Base-by-base conservation (phyloP, 2,888 invertebrate species). In the Drosophila algonquin region DNA sequence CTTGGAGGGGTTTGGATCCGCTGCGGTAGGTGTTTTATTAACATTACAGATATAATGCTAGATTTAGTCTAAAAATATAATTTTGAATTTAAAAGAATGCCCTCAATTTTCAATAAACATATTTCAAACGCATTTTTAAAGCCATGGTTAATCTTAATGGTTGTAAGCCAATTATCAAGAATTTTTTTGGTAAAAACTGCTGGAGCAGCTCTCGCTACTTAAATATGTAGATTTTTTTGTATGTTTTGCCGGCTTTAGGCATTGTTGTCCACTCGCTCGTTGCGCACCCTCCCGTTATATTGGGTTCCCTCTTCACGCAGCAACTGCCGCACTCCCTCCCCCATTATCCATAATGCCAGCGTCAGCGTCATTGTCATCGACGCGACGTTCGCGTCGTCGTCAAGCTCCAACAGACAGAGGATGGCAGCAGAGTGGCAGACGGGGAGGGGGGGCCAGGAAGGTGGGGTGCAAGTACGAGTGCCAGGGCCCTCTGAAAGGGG, bases 371-470 rank as follows among this genome's bases (percentile, higher is more conserved):
- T 61, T 73, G 72, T 73, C 75, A 75, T 60, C 60, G 58, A 45
- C 55, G 71, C 21, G 68, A 32, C 46, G 46, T 30, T 40, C 27
- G 53, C 55, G 48, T 74, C 79, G 48, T 73, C 81, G 87, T 88
- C 80, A 86, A 83, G 89, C 87, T 78, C 84, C 75, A 86, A 86
- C 80, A 89, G 87, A 35, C 75, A 78, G 68, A 58, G 53, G 72
- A 74, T 63, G 62, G 63, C 50, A 7, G 40, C 55, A 58, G 53
- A 40, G 73, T 40, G 52, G 44, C n/a, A 50, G 58, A n/a, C 44
- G 21, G 21, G 40, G 3, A 30, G 48, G 68, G 40, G 3, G 40
- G 48, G 68, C 12, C 10, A 7, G 14, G 44, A 9, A 3, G 18
- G 69, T 58, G 58, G 48, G 12, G n/a, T 2, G n/a, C 24, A 21